Evolutionary conservation across 2,888 invertebrate genomes (phyloP), one percentile per base, ranked within the genome.

Genomic region (Agrochola lota): DNA sequence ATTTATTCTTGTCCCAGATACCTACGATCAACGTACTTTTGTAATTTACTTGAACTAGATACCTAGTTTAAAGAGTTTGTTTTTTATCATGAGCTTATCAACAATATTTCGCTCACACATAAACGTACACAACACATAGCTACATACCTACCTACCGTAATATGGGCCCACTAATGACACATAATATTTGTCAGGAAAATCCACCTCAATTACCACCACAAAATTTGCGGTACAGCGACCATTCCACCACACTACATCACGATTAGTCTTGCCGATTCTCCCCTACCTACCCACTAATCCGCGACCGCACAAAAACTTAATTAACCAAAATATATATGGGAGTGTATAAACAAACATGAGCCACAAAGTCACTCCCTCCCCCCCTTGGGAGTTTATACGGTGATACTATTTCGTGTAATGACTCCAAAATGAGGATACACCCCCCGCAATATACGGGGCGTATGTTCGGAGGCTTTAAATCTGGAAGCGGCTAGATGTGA

Each of bases 321-420:
- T 96, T 96, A 96, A 96, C 95, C 94, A 93, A 95, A 95, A 96
- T 95, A 95, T 95, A 95, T 91, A 91, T 94, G 93, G 93, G 91
- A 91, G 94, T 93, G 94, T 94, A 95, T 95, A 96, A 95, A 96
- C 95, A 96, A 95, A 94, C 94, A 94, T 90, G 93, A 92, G 91
- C 85, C 90, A 87, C 91, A 93, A 94, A 95, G 95, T 94, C 93
- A 92, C 94, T 92, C 95, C 95, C 95, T 92, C 87, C 93, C 91
- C 91, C 96, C 94, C 95, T 84, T 70, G 96, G 92, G 96, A 96
- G 93, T 94, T 95, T 91, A 94, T 93, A 94, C 95, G 96, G 95
- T 95, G 96, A 96, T 96, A 96, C 96, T 95, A 95, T 96, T 96
- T 94, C 96, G 96, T 96, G 96, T 96, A 96, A 96, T 96, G 96